Percentiles rank a stretch among this genome's conserved stretches.
These are phyloP conservation scores for Bambusicola thoracicus DNA, from an alignment of 2,113 vertebrate genomes.

Conservation along the genomic window DNA sequence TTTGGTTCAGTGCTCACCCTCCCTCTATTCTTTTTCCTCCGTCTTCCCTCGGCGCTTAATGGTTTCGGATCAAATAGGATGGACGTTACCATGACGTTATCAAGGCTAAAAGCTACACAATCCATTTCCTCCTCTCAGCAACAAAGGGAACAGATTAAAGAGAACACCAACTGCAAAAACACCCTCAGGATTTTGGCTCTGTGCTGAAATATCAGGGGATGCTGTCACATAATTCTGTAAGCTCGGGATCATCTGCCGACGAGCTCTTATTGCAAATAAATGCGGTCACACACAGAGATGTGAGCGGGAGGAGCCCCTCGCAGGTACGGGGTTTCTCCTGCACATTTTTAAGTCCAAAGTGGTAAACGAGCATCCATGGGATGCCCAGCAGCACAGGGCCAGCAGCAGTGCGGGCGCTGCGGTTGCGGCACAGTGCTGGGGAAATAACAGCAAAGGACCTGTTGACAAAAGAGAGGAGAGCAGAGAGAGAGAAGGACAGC, in stretches of 20 bases:
- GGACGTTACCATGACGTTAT: background rate
- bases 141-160: conserved; percentile 16
- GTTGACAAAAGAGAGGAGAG: conserved; percentile 33
- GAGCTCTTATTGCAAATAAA: background rate
- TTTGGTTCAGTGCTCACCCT: background rate
- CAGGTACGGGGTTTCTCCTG: background rate
- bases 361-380: background rate
- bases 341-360: background rate
- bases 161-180: conserved; percentile 28
- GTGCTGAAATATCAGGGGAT: conserved; percentile 21
- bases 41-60: background rate
- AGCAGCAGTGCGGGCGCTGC: background rate
- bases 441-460: background rate
- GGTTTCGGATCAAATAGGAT: background rate
- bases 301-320: background rate
- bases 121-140: conserved; percentile 16
- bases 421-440: background rate
- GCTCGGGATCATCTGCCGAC: background rate
- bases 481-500: background rate
- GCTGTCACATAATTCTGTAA: conserved; percentile 49
- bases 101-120: conserved; percentile 30
- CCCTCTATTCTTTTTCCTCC: background rate
- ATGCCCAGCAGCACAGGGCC: background rate
- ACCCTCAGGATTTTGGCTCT: background rate
- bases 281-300: background rate